Conservation (phyloP, 2,113 vertebrate genomes). For the Micronisus gabar region DNA sequence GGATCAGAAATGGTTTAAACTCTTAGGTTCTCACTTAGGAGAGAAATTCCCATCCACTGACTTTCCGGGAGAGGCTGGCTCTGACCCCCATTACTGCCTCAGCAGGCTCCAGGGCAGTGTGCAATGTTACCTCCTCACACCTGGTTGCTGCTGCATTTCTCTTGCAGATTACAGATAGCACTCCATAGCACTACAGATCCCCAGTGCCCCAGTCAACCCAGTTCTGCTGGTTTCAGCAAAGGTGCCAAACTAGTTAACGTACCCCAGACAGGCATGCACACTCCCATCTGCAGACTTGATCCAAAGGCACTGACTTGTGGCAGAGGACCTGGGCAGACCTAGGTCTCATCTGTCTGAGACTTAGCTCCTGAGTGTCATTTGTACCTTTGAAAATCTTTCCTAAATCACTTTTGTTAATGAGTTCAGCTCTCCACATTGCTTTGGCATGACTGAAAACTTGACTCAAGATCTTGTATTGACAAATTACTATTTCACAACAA, state of each 20-base stretch:
- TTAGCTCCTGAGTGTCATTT: background rate
- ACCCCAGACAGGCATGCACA: background rate
- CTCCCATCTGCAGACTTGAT: background rate
- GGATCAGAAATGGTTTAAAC: background rate
- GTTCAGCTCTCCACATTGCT: rapidly evolving
- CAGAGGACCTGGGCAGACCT: background rate
- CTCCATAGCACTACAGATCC: background rate
- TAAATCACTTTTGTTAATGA: background rate
- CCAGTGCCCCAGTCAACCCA: background rate
- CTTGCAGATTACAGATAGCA: background rate
- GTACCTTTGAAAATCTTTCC: background rate
- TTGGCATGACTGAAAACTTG: background rate
- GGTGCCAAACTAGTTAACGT: background rate
- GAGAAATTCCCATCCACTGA: background rate
- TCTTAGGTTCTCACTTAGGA: background rate
- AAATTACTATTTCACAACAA: background rate
- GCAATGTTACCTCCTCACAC: background rate
- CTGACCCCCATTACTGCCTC: background rate
- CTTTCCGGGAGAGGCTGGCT: background rate
- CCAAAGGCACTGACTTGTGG: background rate
- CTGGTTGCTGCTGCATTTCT: background rate
- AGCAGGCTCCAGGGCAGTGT: background rate
- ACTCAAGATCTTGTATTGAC: background rate
- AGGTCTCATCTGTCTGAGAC: background rate
- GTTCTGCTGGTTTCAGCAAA: background rate